phyloP scores from a whole-genome alignment of 2,113 vertebrate species.

The Toxostoma redivivum region DNA sequence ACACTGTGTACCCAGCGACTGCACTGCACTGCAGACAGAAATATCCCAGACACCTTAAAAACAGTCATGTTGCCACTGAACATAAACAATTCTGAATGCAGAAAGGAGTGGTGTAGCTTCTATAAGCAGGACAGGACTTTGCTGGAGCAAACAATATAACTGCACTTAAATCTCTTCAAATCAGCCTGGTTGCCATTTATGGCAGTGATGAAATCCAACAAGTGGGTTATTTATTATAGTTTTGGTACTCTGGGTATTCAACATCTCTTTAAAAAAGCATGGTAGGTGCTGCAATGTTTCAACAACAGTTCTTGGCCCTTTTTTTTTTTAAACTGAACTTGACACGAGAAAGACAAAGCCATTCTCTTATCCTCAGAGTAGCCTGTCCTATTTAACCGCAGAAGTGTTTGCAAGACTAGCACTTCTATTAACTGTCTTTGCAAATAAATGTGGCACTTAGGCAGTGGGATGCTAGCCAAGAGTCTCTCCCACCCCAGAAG shows the following conservation, averaged over 20 bases:
- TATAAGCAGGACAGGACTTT: background rate
- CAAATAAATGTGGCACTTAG: background rate
- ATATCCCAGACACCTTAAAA: background rate
- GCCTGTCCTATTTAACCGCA: background rate
- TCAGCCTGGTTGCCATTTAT: background rate
- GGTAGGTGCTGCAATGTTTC: background rate
- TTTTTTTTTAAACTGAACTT: background rate
- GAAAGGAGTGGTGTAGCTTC: background rate
- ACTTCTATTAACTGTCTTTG: background rate
- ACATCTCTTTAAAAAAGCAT: background rate
- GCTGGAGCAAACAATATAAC: background rate
- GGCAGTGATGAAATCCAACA: background rate
- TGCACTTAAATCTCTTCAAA: background rate
- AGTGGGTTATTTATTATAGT: background rate
- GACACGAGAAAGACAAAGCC: background rate
- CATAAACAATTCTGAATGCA: background rate
- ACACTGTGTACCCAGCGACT: background rate
- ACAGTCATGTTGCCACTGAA: background rate
- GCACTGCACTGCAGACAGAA: background rate
- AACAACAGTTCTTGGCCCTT: accelerated
- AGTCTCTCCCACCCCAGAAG: background rate
- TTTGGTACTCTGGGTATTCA: background rate
- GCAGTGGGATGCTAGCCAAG: background rate
- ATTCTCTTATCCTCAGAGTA: background rate
- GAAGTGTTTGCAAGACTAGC: background rate